Base-by-base conservation (phyloP, 2,888 invertebrate species). In the Agriopis leucophaearia region DNA sequence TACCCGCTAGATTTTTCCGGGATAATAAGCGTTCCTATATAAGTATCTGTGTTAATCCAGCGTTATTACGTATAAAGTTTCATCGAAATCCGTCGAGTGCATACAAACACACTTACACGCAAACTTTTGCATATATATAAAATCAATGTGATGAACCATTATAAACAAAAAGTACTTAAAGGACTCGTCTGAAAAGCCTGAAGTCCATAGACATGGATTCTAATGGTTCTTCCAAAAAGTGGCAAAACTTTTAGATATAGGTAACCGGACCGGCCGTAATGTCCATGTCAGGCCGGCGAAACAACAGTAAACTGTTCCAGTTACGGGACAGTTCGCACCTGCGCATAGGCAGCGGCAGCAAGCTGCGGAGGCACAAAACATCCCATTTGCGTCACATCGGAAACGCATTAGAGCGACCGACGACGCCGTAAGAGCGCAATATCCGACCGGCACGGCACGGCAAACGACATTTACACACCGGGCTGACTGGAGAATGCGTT, bases 341-440 rank as follows among this genome's bases (percentile, higher is more conserved):
- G 85, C 74, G 75, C 75, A 70, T 71, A 69, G 45, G 61, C 52
- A 54, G 69, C 69, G 70, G 63, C 52, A 58, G 56, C 64, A 75
- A 77, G 71, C 74, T 76, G 77, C 74, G 62, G 76, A 78, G 79
- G 81, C 78, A 87, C 86, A 88, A 83, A 90, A 88, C 89, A 87
- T 87, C 81, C 85, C 88, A 90, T 90, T 91, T 90, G 86, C 88
- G 87, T 86, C 91, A 90, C 90, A 90, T 92, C 88, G 93, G 93
- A 92, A 92, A 91, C 88, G 83, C 88, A 91, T 91, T 90, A 89
- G 86, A 84, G 84, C 83, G 83, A 79, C 84, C 85, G 87, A 86
- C 87, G 85, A 86, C 82, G 87, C 83, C 82, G 80, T 84, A 84
- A 87, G 87, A 90, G 88, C 86, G 87, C 90, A 92, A 92, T 92